Conservation (phyloP, 53 echinoderm and acorn worm species). For the Crossaster papposus region DNA sequence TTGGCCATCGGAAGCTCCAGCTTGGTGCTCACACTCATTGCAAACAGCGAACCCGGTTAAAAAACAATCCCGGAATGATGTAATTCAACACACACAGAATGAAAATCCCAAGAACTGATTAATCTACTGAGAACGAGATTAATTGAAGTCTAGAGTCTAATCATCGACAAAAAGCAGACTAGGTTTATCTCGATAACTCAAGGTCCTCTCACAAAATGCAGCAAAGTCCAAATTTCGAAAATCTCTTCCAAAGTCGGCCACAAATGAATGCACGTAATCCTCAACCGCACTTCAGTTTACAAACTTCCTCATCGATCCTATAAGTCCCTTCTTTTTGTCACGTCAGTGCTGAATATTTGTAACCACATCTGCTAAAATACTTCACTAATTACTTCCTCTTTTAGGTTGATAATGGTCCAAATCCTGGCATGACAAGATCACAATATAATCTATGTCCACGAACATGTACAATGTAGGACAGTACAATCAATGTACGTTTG, state of each 20-base stretch:
- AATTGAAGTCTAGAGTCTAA: neutral
- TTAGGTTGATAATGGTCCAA: neutral
- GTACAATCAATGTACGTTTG: neutral
- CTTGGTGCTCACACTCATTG: slow-evolving; percentile 31
- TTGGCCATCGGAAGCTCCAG: slow-evolving; percentile 20
- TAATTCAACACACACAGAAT: neutral
- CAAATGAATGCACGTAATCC: neutral
- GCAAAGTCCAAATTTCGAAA: neutral
- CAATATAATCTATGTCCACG: neutral
- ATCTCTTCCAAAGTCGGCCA: neutral
- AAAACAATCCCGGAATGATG: neutral
- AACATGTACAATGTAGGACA: too few species aligned
- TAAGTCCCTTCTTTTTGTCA: neutral
- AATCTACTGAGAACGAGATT: neutral
- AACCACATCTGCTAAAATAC: neutral
- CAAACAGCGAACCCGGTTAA: neutral
- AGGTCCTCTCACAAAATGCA: neutral
- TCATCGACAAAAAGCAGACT: neutral
- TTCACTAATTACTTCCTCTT: slow-evolving; percentile 5
- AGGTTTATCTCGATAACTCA: neutral
- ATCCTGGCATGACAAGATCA: neutral
- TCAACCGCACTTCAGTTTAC: neutral
- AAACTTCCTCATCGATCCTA: neutral
- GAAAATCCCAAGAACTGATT: neutral
- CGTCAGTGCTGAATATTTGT: neutral